phyloP scores from a whole-genome alignment of 2,797 vertebrate species.

The Channallabes apus region DNA sequence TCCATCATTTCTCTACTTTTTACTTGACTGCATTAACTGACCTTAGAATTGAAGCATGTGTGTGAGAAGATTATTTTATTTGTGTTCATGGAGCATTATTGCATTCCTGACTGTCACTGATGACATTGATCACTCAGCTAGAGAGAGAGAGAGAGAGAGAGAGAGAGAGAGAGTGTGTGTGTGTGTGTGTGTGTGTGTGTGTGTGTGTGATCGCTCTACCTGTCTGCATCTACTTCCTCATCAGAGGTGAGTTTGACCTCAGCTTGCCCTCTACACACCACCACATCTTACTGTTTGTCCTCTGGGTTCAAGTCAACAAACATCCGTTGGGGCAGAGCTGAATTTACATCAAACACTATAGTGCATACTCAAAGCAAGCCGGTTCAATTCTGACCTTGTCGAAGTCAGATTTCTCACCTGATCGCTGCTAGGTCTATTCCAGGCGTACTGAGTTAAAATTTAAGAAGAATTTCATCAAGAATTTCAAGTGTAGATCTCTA shows the following conservation, averaged over 20 bases:
- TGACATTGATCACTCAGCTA: background rate
- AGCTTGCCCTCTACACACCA: constrained; percentile 52
- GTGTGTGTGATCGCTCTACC: constrained; percentile 41
- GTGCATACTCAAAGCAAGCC: background rate
- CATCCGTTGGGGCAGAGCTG: background rate
- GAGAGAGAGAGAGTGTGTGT: too few species aligned
- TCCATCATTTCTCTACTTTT: background rate
- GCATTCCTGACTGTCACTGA: background rate
- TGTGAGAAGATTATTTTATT: background rate
- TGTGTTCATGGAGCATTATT: background rate
- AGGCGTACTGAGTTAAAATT: background rate
- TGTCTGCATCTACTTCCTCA: constrained; percentile 39
- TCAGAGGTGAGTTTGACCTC: constrained; percentile 58
- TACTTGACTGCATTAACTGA: background rate
- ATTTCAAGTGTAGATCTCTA: too few species aligned
- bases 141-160: too few species aligned
- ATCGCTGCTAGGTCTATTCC: background rate
- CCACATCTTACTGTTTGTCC: constrained; percentile 4
- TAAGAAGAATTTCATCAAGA: too few species aligned
- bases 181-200: background rate
- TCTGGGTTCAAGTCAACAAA: constrained; percentile 9
- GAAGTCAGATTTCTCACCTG: background rate
- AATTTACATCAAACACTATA: constrained; percentile 13
- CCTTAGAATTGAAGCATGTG: background rate
- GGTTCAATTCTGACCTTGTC: background rate